Evolutionary conservation across 2,113 vertebrate species (phyloP), one percentile per base, ranked within the genome.

Genomic region (Cardinalis cardinalis): DNA sequence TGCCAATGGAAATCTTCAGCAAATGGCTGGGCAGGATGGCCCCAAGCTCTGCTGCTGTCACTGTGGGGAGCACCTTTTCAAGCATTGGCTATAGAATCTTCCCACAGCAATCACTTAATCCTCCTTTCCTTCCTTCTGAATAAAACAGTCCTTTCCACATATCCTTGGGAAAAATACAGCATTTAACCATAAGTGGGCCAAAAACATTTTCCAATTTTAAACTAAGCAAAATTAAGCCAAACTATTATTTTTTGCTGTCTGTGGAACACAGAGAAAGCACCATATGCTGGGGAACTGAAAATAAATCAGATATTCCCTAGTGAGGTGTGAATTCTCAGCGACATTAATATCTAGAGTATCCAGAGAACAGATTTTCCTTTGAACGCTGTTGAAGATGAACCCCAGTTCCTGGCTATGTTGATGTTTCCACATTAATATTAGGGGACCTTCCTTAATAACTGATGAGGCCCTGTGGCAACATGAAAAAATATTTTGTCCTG

Each of bases 341-440:
- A 75, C 61, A 53, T 84, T 92, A 93, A 51, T 87, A 93, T 94
- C 74, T 58, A 82, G 58, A 69, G 79, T 92, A 86, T 69, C 68
- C 63, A 90, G 66, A 74, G 59, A 89, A 53, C 58, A 82, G 31
- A 51, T 90, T 84, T 92, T 56, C 53, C 58, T 94, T 89, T 73
- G 70, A 60, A 51, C 65, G 46, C 15, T 71, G 49, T 69, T 92
- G 44, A 46, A 87, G 84, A 87, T 79, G 74, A 79, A 53, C 13
- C 29, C 29, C 24, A 70, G 29, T 73, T 92, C 58, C 55, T 89
- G 66, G 36, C 49, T 58, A 25, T 8, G 0, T 76, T 69, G 34
- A 20, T 72, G 44, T 92, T 90, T 93, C 58, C 38, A 34, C 41
- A 53, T 72, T 78, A 87, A 36, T 92, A 38, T 75, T 72, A 79